phyloP scores from a whole-genome alignment of 2,797 vertebrate species.

The Nannoperca obscura region DNA sequence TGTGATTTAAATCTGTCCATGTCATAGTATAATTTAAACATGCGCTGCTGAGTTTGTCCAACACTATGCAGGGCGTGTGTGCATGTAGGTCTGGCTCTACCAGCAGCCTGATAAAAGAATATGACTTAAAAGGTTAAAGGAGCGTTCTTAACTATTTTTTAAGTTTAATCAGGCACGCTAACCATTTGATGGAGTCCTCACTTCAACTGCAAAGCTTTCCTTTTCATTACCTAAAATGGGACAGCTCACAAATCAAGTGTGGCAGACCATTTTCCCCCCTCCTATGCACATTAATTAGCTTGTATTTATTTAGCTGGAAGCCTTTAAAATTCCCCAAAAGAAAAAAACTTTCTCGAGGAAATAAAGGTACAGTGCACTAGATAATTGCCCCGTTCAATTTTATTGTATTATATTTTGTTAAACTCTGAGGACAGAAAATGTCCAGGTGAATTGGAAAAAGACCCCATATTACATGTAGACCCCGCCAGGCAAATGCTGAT shows the following conservation, averaged over 20 bases:
- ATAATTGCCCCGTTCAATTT: conserved; percentile 56
- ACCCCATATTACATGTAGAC: not conserved
- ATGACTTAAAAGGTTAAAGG: conserved; percentile 78
- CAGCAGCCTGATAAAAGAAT: conserved; percentile 69
- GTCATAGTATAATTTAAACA: conserved; percentile 50
- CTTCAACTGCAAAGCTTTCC: conserved; percentile 65
- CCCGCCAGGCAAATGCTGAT: conserved; percentile 18
- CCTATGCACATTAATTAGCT: conserved; percentile 79
- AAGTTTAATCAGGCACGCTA: conserved; percentile 72
- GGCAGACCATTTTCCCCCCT: conserved; percentile 73
- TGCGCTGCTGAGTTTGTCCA: conserved; percentile 27
- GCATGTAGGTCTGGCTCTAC: conserved; percentile 23
- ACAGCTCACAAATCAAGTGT: conserved; percentile 80
- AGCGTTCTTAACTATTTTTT: conserved; percentile 76
- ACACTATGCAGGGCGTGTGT: conserved; percentile 30
- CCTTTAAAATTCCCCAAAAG: conserved; percentile 72
- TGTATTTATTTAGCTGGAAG: conserved; percentile 84
- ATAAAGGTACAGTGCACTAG: conserved; percentile 26
- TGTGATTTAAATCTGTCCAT: conserved; percentile 59
- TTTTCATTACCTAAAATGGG: conserved; percentile 82
- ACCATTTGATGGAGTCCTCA: conserved; percentile 72
- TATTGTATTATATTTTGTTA: conserved; percentile 29
- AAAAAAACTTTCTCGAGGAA: conserved; percentile 18
- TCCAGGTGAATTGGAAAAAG: conserved; percentile 29
- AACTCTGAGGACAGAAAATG: conserved; percentile 34